phyloP scores from a whole-genome alignment of 1,140 invertebrate genomes.

The Coelopa frigida region DNA sequence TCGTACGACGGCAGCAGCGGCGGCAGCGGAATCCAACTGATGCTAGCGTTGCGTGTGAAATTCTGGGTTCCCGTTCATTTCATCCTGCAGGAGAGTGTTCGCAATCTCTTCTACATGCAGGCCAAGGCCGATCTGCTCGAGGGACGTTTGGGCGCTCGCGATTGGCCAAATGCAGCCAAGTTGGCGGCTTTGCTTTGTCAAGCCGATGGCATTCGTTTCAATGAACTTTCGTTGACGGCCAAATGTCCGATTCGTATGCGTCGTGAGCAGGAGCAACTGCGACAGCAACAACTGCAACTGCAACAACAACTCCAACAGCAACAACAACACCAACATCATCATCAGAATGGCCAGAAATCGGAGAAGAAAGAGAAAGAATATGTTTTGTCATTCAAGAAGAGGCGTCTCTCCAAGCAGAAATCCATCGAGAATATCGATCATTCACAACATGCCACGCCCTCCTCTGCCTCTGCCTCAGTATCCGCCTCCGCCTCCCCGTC shows the following conservation, averaged over 20 bases:
- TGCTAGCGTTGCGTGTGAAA: conserved; percentile 64
- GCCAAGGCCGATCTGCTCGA: conserved; percentile 66
- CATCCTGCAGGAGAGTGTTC: conserved; percentile 72
- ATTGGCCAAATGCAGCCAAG: conserved; percentile 62
- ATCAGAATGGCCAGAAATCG: conserved; percentile 19
- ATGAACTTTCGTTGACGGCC: conserved; percentile 26
- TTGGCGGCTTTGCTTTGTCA: conserved; percentile 69
- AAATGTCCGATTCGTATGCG: conserved; percentile 35
- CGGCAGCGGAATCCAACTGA: conserved; percentile 48
- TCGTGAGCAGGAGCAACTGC: conserved; percentile 22
- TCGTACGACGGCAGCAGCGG: conserved; percentile 50
- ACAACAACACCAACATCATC: conserved; percentile 15
- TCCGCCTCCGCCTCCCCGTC: background rate
- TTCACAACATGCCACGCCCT: background rate
- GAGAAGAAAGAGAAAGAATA: conserved; percentile 41
- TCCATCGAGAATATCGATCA: conserved; percentile 35
- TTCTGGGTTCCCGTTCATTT: conserved; percentile 86
- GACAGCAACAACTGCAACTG: conserved; percentile 1
- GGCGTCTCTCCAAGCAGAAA: conserved; percentile 39
- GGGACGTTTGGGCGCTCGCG: conserved; percentile 58
- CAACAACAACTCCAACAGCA: conserved; percentile 20
- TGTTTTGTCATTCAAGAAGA: conserved; percentile 39
- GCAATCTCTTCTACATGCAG: conserved; percentile 78
- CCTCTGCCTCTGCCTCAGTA: background rate
- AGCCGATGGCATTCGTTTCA: conserved; percentile 41